These are phyloP conservation scores for Hypomecis punctinalis DNA, from an alignment of 2,888 invertebrate genomes.

Conservation along the genomic window DNA sequence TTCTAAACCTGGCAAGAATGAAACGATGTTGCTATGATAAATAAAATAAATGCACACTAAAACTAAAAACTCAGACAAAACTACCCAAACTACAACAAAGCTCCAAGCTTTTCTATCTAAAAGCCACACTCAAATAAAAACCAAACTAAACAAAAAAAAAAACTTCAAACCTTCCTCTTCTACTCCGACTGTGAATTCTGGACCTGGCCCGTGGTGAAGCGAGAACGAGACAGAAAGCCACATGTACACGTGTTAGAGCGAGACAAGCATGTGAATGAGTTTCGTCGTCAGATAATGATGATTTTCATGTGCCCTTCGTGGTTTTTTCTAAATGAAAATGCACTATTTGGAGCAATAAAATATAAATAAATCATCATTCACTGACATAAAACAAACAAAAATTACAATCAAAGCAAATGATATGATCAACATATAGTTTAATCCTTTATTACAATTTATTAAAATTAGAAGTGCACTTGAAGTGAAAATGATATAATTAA, in stretches of 20 bases:
- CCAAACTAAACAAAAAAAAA: conserved; percentile 52
- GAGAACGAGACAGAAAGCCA: conserved; percentile 82
- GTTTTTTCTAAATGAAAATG: neutral
- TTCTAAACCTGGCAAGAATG: neutral
- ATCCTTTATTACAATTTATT: conserved; percentile 4
- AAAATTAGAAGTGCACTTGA: conserved; percentile 15
- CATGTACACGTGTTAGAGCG: conserved; percentile 83
- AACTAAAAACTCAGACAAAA: conserved; percentile 20
- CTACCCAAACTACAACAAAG: conserved; percentile 43
- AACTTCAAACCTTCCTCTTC: conserved; percentile 81
- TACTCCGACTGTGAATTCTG: conserved; percentile 79
- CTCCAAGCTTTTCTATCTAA: conserved; percentile 49
- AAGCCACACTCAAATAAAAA: conserved; percentile 52
- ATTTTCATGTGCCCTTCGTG: neutral
- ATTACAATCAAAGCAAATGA: conserved; percentile 44
- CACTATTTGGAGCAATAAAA: neutral
- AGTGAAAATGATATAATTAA: neutral
- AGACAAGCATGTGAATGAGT: conserved; percentile 53
- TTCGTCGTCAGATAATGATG: conserved; percentile 28
- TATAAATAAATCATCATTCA: conserved; percentile 13
- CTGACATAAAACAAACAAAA: conserved; percentile 28
- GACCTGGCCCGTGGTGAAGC: conserved; percentile 75
- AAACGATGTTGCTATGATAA: conserved; percentile 20
- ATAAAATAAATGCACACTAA: conserved; percentile 9
- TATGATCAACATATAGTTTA: conserved; percentile 27